These are phyloP conservation scores for Chironomus tentans DNA, from an alignment of 2,888 invertebrate species.

Conservation along the genomic window DNA sequence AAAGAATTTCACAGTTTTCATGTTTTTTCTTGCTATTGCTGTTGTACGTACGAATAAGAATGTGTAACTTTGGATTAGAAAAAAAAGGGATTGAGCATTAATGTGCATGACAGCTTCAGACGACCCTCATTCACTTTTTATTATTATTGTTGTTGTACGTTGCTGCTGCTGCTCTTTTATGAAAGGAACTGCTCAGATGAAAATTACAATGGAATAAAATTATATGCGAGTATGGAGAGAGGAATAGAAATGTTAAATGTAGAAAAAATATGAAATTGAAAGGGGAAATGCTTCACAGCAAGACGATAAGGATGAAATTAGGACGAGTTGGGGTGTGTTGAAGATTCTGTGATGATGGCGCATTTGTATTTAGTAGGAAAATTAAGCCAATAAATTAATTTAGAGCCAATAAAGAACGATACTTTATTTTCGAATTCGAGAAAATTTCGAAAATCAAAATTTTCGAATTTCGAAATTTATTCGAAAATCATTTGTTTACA, in stretches of 20 bases:
- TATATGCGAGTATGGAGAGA: neutral
- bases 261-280: too few relatives aligned
- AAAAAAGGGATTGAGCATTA: neutral
- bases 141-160: neutral
- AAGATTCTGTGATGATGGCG: too few relatives aligned
- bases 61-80: neutral
- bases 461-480: too few relatives aligned
- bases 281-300: neutral
- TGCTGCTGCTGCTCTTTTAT: neutral
- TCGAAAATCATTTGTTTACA: too few relatives aligned
- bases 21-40: neutral
- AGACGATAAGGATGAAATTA: neutral
- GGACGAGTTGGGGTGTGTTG: too few relatives aligned
- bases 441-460: too few relatives aligned
- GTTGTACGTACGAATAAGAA: neutral
- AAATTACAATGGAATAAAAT: neutral
- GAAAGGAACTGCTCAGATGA: neutral
- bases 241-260: neutral
- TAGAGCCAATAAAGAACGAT: too few relatives aligned
- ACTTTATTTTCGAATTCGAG: too few relatives aligned
- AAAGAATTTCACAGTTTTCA: neutral
- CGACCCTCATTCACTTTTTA: conserved; percentile 1
- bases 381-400: too few relatives aligned
- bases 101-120: conserved; percentile 4
- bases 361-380: too few relatives aligned